These are phyloP conservation scores for Porites lobata DNA, from an alignment of 92 coral and sea anemone species.

Conservation along the genomic window DNA sequence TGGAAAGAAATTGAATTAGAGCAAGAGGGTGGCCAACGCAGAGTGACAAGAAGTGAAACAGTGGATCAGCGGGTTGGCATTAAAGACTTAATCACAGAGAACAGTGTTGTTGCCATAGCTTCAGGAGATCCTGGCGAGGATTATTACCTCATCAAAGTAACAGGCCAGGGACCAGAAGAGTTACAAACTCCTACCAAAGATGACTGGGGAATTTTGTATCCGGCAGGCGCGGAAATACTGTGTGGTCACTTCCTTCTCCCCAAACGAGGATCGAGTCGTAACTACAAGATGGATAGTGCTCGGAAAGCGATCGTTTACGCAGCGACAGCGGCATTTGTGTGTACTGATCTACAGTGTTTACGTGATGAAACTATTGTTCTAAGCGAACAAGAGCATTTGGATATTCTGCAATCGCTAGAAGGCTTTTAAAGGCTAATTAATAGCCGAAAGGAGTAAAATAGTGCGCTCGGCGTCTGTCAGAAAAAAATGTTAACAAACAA, in stretches of 20 bases:
- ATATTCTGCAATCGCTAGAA: neutral
- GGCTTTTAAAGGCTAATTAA: neutral
- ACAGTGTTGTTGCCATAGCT: neutral
- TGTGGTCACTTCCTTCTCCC: neutral
- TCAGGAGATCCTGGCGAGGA: constrained; percentile 24
- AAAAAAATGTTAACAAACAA: too few relatives aligned
- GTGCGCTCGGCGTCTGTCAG: too few relatives aligned
- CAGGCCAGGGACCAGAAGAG: constrained; percentile 1
- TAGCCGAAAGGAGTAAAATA: too few relatives aligned
- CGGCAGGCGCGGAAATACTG: constrained; percentile 12
- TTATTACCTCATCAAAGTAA: constrained; percentile 8
- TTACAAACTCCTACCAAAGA: neutral
- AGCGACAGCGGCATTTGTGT: constrained; percentile 17
- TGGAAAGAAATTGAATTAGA: constrained; percentile 8
- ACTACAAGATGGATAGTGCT: neutral
- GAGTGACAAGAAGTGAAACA: constrained; percentile 17
- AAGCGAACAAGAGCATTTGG: neutral
- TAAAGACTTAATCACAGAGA: constrained; percentile 8
- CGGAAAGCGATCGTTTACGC: constrained; percentile 26
- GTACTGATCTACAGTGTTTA: constrained; percentile 7
- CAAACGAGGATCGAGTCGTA: neutral
- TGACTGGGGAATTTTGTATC: neutral
- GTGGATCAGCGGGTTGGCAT: constrained; percentile 11
- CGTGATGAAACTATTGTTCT: neutral
- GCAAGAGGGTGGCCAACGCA: neutral